Evolutionary conservation across 2,113 vertebrate genomes (phyloP), one percentile per base, ranked within the genome.

Genomic region (Rhinolophus sinicus): DNA sequence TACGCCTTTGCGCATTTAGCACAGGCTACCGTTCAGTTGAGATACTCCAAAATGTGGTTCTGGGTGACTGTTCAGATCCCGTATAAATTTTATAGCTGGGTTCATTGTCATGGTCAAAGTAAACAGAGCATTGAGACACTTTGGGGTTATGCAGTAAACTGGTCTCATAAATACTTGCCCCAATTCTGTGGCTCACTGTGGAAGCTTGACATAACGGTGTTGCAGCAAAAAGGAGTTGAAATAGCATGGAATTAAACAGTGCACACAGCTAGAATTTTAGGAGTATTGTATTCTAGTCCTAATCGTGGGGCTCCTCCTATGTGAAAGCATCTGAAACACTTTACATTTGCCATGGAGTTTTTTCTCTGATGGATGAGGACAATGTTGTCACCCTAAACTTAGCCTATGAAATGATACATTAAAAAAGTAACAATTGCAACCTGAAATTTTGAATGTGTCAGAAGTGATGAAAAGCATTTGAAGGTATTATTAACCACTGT

Each of bases 81-180:
- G 44, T 88, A 85, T 64, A 93, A 77, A 85, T 60, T 22, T 81
- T 93, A 86, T 73, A 73, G 7, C 73, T 87, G 28, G 44, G 24
- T 50, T 75, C 50, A 33, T 88, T 78, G 35, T 67, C 82, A 83
- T 38, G n/a, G 24, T 88, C 16, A 56, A 83, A 73, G 86, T 90
- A 50, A 96, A 47, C 5, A 94, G 47, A 85, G 24, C 15, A n/a
- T n/a, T 64, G 10, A 93, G 83, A 97, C 86, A 93, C 35, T 96
- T 82, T 75, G 28, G 11, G 77, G 85, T 90, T 72, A 54, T 47
- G 69, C 5, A 18, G 69, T 90, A 78, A 69, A 47, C 22, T 50
- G 44, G 1, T 84, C 73, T 85, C 33, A 88, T 69, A 70, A 78
- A 77, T 86, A 52, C 24, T 88, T 64, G 67, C 8, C 58, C 93